Base-by-base conservation (phyloP, 2,888 invertebrate genomes). In the Gortyna flavago region DNA sequence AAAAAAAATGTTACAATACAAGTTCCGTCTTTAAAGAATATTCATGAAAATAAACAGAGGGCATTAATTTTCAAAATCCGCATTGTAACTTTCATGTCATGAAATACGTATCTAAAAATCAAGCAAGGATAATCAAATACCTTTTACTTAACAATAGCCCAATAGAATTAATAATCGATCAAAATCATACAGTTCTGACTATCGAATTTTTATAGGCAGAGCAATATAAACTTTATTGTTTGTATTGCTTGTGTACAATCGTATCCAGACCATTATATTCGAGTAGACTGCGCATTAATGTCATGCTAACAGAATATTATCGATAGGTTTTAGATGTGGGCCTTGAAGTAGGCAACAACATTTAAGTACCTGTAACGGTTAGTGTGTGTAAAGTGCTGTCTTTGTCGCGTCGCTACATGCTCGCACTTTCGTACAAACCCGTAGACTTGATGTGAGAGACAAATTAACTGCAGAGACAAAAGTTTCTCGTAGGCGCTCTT, bases 301-400 rank as follows among this genome's bases (percentile, higher is more conserved):
- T 79, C 75, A 79, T 75, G 79, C 66, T 75, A 77, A 83, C 79
- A 21, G 68, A 77, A 77, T 82, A 84, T 79, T 82, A 79, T 72
- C 35, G 75, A 82, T 85, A 67, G 61, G 62, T 66, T 83, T 69
- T 71, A 54, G 67, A 38, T 38, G 5, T 41, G 72, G 80, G 83
- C 79, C 51, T 32, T 74, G 35, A 83, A 83, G 16, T 57, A 57
- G 6, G 71, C 71, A 35, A 21, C 8, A 9, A 64, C 0, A 21
- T 54, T 64, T 3, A 51, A 16, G 18, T 38, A 38, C 38, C 38
- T 38, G 38, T 38, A 38, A 38, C 38, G 38, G 9, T 38, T 9
- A 9, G 9, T 38, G 38, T 38, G 38, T 38, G 9, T 38, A 9
- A 38, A 9, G 38, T 38, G 38, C 38, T 38, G 38, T 38, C 38